Conservation (phyloP, 2,888 invertebrate genomes). For the Dioctria linearis region DNA sequence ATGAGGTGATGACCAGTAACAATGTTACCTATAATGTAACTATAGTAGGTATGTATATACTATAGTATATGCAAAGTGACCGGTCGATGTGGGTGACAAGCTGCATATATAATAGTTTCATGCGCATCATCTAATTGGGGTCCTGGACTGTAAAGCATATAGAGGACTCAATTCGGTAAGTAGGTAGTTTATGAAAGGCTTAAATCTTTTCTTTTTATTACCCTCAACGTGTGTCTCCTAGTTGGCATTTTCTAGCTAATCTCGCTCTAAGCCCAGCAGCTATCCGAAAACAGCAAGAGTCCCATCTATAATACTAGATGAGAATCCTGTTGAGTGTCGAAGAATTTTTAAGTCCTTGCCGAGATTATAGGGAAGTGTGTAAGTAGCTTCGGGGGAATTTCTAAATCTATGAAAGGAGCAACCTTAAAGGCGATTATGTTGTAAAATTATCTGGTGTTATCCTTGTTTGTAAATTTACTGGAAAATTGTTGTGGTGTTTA, state of each 20-base stretch:
- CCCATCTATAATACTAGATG: background rate
- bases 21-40: background rate
- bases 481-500: conserved; percentile 41
- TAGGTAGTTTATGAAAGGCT: conserved; percentile 21
- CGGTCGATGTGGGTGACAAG: background rate
- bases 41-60: too few species aligned
- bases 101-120: background rate
- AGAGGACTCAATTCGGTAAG: background rate
- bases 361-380: conserved; percentile 31
- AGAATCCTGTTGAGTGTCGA: conserved; percentile 24
- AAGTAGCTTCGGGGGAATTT: conserved; percentile 44
- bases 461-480: conserved; percentile 52
- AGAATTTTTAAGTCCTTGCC: conserved; percentile 36
- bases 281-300: background rate
- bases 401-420: conserved; percentile 29
- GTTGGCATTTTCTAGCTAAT: background rate
- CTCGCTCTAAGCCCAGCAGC: background rate
- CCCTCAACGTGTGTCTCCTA: conserved; percentile 5
- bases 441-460: conserved; percentile 51
- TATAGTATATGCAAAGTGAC: background rate
- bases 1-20: background rate
- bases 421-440: conserved; percentile 38
- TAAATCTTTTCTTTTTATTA: conserved; percentile 8
- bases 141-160: background rate
- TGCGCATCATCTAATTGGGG: conserved; percentile 28